Evolutionary conservation across 1,140 invertebrate species (phyloP).

Genomic region (Drosophila ambigua): DNA sequence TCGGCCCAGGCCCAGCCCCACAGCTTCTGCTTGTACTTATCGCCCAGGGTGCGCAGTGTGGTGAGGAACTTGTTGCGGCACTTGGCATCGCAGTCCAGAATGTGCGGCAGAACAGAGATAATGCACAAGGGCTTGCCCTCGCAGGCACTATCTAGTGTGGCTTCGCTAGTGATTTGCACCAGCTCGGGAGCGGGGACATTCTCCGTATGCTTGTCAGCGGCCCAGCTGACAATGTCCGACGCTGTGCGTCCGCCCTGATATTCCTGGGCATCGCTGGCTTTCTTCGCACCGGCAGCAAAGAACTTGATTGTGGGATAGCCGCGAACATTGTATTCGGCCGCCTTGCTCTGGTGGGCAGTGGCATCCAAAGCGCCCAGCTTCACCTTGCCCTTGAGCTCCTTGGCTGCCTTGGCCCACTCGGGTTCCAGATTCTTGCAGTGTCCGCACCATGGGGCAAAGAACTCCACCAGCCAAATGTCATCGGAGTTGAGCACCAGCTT

Average conservation of each 20-base stretch:
- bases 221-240: slow-evolving; percentile 96
- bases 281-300: slow-evolving; percentile 93
- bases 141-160: slow-evolving; percentile 90
- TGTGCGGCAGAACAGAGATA: slow-evolving; percentile 97
- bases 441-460: slow-evolving; percentile 98
- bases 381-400: slow-evolving; percentile 96
- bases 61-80: slow-evolving; percentile 96
- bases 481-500: slow-evolving; percentile 94
- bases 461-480: slow-evolving; percentile 98
- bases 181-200: slow-evolving; percentile 96
- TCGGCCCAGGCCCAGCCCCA: slow-evolving; percentile 99
- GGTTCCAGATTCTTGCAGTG: slow-evolving; percentile 98
- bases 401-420: slow-evolving; percentile 96
- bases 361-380: slow-evolving; percentile 98
- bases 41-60: slow-evolving; percentile 90
- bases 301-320: slow-evolving; percentile 99
- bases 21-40: slow-evolving; percentile 97
- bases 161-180: slow-evolving; percentile 88
- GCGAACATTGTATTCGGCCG: slow-evolving; percentile 90
- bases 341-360: slow-evolving; percentile 94
- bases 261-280: slow-evolving; percentile 88
- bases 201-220: slow-evolving; percentile 92
- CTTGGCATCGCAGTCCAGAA: slow-evolving; percentile 97
- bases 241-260: slow-evolving; percentile 96
- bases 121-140: slow-evolving; percentile 96